Conservation (phyloP, 2,113 vertebrate species). For the Aegypius monachus region DNA sequence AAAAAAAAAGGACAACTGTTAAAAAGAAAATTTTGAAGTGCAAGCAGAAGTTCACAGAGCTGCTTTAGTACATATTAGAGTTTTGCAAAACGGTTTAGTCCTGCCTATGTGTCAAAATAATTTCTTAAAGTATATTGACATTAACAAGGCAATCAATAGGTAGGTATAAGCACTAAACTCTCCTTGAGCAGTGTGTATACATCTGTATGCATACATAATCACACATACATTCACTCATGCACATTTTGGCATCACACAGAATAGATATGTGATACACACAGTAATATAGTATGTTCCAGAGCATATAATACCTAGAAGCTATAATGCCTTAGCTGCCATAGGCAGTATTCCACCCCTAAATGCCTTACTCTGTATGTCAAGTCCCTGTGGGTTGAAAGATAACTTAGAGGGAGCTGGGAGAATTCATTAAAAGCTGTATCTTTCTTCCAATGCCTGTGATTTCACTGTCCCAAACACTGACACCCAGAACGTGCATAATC, state of each 20-base stretch:
- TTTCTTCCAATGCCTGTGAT: not conserved
- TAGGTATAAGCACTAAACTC: not conserved
- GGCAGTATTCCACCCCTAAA: not conserved
- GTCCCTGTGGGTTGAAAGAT: not conserved
- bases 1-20: not conserved
- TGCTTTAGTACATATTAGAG: not conserved
- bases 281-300: not conserved
- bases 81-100: not conserved
- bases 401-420: not conserved
- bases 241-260: not conserved
- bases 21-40: not conserved
- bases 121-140: not conserved
- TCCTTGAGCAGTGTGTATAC: not conserved
- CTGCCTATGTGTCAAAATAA: not conserved
- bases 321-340: not conserved
- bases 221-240: not conserved
- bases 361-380: not conserved
- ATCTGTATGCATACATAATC: not conserved
- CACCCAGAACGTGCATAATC: not conserved
- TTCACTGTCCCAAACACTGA: not conserved
- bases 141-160: not conserved
- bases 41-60: not conserved
- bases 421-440: not conserved
- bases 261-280: not conserved
- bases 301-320: not conserved